Conservation (phyloP, 2,113 vertebrate species). For the Furnarius figulus region DNA sequence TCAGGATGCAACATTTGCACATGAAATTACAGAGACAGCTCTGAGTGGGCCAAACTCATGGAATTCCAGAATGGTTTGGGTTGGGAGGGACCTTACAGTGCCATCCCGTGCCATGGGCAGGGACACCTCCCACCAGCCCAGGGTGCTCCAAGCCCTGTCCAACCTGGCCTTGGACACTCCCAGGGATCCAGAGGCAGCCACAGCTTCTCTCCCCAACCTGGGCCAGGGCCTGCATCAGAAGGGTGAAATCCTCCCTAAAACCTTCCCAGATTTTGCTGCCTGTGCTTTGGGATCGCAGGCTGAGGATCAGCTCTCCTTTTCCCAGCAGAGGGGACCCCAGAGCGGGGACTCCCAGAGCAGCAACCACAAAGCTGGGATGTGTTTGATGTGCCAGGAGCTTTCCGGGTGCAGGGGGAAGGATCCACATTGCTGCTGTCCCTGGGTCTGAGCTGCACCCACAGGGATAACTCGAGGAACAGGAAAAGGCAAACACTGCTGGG, state of each 20-base stretch:
- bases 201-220: not conserved
- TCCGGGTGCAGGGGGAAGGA: not conserved
- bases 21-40: rapidly evolving
- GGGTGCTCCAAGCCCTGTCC: too few species aligned
- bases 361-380: not conserved
- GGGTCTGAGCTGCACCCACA: not conserved
- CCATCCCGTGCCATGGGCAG: not conserved
- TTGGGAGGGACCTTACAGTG: not conserved
- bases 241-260: not conserved
- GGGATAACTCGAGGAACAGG: not conserved
- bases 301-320: rapidly evolving
- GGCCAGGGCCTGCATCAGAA: not conserved
- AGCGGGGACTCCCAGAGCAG: not conserved
- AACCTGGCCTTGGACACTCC: rapidly evolving
- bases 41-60: rapidly evolving
- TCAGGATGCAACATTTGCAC: not conserved
- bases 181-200: not conserved
- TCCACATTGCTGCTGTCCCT: not conserved
- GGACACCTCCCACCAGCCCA: rapidly evolving
- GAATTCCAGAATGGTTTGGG: not conserved
- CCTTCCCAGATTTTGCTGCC: not conserved
- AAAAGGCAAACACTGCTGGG: not conserved
- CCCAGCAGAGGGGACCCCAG: rapidly evolving
- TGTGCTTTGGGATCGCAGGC: not conserved
- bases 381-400: not conserved